These are phyloP conservation scores for Oncorhynchus nerka DNA, from an alignment of 2,113 vertebrate species.

Conservation along the genomic window DNA sequence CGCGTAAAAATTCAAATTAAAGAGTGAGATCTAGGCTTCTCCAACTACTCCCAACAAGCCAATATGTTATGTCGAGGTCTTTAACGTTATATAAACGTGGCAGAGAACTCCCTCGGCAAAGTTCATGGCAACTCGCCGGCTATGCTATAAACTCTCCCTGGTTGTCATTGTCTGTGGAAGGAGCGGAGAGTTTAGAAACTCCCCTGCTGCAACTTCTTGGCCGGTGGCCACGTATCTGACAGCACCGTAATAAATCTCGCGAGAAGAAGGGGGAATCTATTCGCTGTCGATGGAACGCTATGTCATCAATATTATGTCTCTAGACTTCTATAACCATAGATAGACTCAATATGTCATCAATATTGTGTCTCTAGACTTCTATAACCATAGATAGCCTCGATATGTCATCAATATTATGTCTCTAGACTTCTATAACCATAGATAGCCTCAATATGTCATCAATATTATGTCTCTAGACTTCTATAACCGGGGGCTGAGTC, in stretches of 20 bases:
- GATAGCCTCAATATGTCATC: too few relatives aligned
- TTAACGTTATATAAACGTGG: not conserved
- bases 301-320: too few relatives aligned
- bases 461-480: too few relatives aligned
- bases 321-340: too few relatives aligned
- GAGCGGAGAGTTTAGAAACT: too few relatives aligned
- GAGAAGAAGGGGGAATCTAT: not conserved
- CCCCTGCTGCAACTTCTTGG: not conserved
- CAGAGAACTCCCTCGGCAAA: not conserved
- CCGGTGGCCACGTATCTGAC: not conserved
- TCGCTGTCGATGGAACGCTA: not conserved
- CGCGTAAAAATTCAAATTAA: constrained; percentile 7
- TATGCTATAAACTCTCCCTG: not conserved
- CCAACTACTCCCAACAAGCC: not conserved
- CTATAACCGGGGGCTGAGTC: too few relatives aligned
- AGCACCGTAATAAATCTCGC: not conserved
- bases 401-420: too few relatives aligned
- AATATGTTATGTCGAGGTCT: not conserved
- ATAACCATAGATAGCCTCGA: too few relatives aligned
- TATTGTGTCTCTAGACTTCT: too few relatives aligned
- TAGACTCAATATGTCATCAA: too few relatives aligned
- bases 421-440: too few relatives aligned
- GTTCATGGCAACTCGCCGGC: not conserved
- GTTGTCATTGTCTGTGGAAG: not conserved
- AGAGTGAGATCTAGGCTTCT: not conserved